Evolutionary conservation across 2,113 vertebrate species (phyloP), one percentile per base, ranked within the genome.

Genomic region (Lates calcarifer): DNA sequence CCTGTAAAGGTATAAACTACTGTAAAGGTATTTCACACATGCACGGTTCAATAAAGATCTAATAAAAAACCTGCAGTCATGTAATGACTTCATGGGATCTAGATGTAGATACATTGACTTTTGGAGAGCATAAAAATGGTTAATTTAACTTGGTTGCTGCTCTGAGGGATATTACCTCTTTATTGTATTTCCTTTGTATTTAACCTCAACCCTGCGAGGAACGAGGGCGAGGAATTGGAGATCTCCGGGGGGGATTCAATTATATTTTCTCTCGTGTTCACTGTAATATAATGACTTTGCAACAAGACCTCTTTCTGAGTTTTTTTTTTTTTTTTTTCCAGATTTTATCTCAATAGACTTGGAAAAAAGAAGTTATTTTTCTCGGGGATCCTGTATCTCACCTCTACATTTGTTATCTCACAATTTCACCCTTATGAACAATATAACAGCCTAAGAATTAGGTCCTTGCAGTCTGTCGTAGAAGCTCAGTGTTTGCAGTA

Each of bases 121-220:
- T 53, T 69, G 35, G 45, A 82, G 78, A 86, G 72, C 24, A 43
- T 84, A 66, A 81, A 83, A 87, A 83, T 10, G 68, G 62, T 81
- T 77, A 22, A 83, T 89, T 85, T 88, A 64, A 75, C 68, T 61
- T 62, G 62, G 62, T 83, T 33, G 81, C 73, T 47, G 84, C 79
- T 83, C 77, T 60, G 64, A 79, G 75, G 82, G 65, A 70, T 84
- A 77, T 88, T 82, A 75, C 31, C 28, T 86, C 76, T 86, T 92
- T 88, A 87, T 82, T 92, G 66, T 87, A 68, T 89, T 93, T 87
- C 85, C 87, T 89, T 87, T 91, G 76, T 89, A 60, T 83, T 89
- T 87, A 87, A 88, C 82, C 90, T 90, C 72, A 77, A 79, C 78
- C 86, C 86, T 68, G 57, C 72, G 64, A 82, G 83, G 86, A 89